A percentile compares a stretch with the other conserved stretches of the same genome.
phyloP scores from a whole-genome alignment of 1,140 invertebrate species.

The Atta texana region DNA sequence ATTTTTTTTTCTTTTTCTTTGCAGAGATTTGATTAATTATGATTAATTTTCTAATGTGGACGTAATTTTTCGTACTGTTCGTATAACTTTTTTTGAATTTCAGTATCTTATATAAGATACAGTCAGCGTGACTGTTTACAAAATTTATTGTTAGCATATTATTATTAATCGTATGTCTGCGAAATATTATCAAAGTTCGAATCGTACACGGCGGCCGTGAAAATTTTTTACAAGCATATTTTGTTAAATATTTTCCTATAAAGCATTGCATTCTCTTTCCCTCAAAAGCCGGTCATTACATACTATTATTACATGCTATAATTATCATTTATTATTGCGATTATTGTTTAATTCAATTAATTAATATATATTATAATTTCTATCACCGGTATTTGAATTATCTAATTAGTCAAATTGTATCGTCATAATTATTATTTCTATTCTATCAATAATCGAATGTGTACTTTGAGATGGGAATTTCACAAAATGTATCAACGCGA shows the following conservation, averaged over 20 bases:
- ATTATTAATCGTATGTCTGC: not conserved
- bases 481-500: not conserved
- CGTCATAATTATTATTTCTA: slow-evolving; percentile 21
- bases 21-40: slow-evolving; percentile 12
- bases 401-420: slow-evolving; percentile 16
- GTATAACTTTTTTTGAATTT: not conserved
- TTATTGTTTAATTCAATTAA: slow-evolving; percentile 25
- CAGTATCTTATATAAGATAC: not conserved
- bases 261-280: not conserved
- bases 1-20: not conserved
- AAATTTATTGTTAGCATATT: not conserved
- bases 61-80: not conserved
- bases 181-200: not conserved
- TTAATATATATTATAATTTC: slow-evolving; percentile 33
- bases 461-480: not conserved
- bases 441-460: not conserved
- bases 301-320: not conserved
- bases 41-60: not conserved
- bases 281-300: not conserved
- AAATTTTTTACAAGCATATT: not conserved
- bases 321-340: slow-evolving; percentile 8
- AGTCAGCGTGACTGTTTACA: too few species aligned
- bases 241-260: not conserved
- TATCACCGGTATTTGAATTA: slow-evolving; percentile 26
- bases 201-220: not conserved